Conservation (phyloP, 1,140 invertebrate species). For the Archegozetes longisetosus region DNA sequence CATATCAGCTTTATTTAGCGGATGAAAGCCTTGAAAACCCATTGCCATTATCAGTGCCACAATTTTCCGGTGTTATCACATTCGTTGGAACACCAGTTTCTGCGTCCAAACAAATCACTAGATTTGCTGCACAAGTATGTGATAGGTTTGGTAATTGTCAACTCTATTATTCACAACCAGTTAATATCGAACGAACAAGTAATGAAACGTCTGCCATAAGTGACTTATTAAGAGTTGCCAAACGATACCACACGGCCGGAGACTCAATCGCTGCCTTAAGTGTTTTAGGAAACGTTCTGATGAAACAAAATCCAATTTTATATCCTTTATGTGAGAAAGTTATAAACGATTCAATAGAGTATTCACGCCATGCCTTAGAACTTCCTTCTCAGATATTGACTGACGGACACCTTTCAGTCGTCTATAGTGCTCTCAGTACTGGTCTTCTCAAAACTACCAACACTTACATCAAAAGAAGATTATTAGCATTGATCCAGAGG, state of each 20-base stretch:
- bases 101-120: neutral
- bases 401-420: constrained; percentile 9
- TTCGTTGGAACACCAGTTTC: constrained; percentile 16
- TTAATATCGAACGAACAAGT: neutral
- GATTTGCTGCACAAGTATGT: constrained; percentile 10
- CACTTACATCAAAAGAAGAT: neutral
- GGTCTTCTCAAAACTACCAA: constrained; percentile 7
- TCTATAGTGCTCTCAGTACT: constrained; percentile 1
- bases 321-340: neutral
- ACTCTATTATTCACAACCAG: neutral
- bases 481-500: constrained; percentile 2
- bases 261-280: constrained; percentile 11
- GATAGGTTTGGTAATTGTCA: constrained; percentile 16
- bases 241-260: constrained; percentile 5
- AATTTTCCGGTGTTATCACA: constrained; percentile 19
- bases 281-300: neutral
- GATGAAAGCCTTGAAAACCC: neutral
- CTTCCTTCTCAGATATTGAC: constrained; percentile 6
- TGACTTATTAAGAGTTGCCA: constrained; percentile 4
- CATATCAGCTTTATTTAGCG: constrained; percentile 20
- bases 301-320: neutral
- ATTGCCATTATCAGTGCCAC: constrained; percentile 18
- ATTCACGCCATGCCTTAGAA: neutral
- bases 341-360: constrained; percentile 13
- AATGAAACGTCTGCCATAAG: constrained; percentile 4